These are phyloP conservation scores for Blastobasis lacticolella DNA, from an alignment of 2,888 invertebrate species.

Conservation along the genomic window DNA sequence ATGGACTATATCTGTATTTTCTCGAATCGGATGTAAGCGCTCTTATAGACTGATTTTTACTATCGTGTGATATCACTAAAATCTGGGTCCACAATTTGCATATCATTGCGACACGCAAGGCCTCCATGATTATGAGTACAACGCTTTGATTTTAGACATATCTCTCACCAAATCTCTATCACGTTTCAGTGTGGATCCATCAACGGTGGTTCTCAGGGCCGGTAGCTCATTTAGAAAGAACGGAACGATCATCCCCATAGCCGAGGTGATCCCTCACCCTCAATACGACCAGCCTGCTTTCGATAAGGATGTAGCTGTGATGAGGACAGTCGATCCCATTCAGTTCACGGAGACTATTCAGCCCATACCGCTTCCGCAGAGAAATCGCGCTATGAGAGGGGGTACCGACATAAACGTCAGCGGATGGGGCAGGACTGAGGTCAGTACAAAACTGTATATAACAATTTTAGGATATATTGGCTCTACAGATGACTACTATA, in stretches of 20 bases:
- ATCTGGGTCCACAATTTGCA: too few relatives aligned
- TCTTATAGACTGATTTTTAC: too few relatives aligned
- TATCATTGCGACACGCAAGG: too few relatives aligned
- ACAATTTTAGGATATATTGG: neutral
- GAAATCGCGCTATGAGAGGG: conserved; percentile 26
- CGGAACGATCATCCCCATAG: conserved; percentile 58
- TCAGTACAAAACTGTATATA: conserved; percentile 12
- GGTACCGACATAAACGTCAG: conserved; percentile 40
- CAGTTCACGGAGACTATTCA: conserved; percentile 40
- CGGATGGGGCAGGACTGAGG: conserved; percentile 58
- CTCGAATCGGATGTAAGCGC: too few relatives aligned
- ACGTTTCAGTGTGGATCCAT: conserved; percentile 44
- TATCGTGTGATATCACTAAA: too few relatives aligned
- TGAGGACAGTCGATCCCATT: conserved; percentile 50
- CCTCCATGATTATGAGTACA: too few relatives aligned
- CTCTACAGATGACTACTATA: neutral
- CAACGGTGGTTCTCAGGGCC: conserved; percentile 54
- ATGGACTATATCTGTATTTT: too few relatives aligned
- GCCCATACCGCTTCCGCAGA: conserved; percentile 37
- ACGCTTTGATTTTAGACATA: too few relatives aligned
- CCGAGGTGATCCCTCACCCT: conserved; percentile 51
- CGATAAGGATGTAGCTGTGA: conserved; percentile 59
- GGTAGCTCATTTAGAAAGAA: conserved; percentile 54
- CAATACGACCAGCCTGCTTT: conserved; percentile 48
- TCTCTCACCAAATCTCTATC: too few relatives aligned